Evolutionary conservation across 2,797 vertebrate genomes (phyloP).

Genomic region (Pempheris klunzingeri): DNA sequence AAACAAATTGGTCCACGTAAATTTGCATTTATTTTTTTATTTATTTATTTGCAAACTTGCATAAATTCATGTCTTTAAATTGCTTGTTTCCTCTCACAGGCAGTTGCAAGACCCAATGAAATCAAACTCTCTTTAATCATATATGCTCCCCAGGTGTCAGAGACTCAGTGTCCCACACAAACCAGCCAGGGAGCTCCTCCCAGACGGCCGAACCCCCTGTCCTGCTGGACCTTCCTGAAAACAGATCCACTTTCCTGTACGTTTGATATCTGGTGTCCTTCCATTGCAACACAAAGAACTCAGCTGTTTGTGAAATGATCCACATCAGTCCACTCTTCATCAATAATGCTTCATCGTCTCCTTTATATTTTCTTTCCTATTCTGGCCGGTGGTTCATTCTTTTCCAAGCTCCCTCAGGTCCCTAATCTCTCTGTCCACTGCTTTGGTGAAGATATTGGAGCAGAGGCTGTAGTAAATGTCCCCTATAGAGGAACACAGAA

Average conservation of each 20-base stretch:
- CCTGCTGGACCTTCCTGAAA: slow-evolving; percentile 91
- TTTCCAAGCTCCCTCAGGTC: slow-evolving; percentile 18
- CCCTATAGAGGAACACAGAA: slow-evolving; percentile 23
- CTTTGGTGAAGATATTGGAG: slow-evolving; percentile 5
- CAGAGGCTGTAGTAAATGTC: slow-evolving; percentile 28
- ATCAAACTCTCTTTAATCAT: slow-evolving; percentile 2
- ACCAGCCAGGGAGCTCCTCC: slow-evolving; percentile 83
- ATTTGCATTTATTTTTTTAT: too few species aligned
- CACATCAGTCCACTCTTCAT: not conserved
- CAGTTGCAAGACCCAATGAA: not conserved
- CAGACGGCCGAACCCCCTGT: slow-evolving; percentile 89
- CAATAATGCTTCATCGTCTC: not conserved
- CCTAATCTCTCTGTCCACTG: slow-evolving; percentile 3
- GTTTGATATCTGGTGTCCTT: slow-evolving; percentile 54
- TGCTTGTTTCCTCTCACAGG: not conserved
- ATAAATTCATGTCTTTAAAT: not conserved
- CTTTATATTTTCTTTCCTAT: not conserved
- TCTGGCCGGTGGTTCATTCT: not conserved
- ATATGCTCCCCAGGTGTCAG: slow-evolving; percentile 87
- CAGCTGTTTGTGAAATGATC: not conserved
- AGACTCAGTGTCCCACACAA: slow-evolving; percentile 94
- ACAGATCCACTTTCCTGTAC: slow-evolving; percentile 90
- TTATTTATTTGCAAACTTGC: too few species aligned
- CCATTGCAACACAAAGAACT: not conserved
- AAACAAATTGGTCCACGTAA: too few species aligned